Base-by-base conservation (phyloP, 2,797 vertebrate genomes). In the Cyclura pinguis region DNA sequence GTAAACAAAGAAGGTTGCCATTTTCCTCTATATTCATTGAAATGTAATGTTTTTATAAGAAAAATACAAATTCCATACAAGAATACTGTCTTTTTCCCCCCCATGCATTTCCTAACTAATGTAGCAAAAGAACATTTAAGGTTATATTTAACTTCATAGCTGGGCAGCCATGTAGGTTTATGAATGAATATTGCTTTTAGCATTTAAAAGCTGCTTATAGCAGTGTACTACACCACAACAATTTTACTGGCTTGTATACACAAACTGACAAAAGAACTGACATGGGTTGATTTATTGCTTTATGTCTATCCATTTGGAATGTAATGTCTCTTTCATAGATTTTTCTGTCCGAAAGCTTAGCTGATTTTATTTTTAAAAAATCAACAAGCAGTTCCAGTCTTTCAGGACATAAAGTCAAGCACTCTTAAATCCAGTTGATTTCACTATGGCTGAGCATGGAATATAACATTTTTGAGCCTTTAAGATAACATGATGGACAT, bases 151-250 rank as follows among this genome's bases (percentile, higher is more conserved):
- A 57, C 62, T 87, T 89, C 35, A 29, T 62, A 9, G 80, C 59
- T 42, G 59, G 14, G 62, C 38, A 69, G 57, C 78, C 35, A 89
- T 35, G 80, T 85, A 85, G 74, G 14, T 78, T 78, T 85, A 69
- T 89, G 47, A 78, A 84, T 77, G 47, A 78, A 84, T 52, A 67
- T 78, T 89, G 32, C 50, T 84, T 67, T 77, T 57, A 84, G n/a
- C 12, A 76, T 76, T 77, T 76, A 52, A 84, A 77, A 77, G 35
- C 67, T 62, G 55, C 55, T 59, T 88, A 32, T 24, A 24, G 38
- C 27, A 83, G 32, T 64, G 38, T 50, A 84, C 32, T 64, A 35
- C 24, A 38, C 14, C 55, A 77, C 76, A 86, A 5, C 55, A 77
- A 38, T 38, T 77, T 86, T 32, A 77, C 10, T 59, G 3, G 32